Percentiles rank a stretch among this genome's conserved stretches.
Conservation (phyloP, 1,140 invertebrate species). For the Bradynema listronoti region DNA sequence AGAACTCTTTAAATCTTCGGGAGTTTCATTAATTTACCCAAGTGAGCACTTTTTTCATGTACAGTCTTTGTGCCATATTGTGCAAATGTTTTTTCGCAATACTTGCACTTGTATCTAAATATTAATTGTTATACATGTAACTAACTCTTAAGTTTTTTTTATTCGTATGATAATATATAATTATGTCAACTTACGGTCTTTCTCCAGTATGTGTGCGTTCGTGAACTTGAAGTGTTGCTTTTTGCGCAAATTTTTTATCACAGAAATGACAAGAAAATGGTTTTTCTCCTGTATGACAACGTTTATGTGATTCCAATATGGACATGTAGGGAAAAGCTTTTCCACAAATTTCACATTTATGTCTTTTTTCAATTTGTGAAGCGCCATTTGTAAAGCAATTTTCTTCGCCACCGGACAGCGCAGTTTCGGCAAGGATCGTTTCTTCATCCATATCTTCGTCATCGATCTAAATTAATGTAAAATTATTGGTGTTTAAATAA, state of each 20-base stretch:
- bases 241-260: conserved; percentile 63
- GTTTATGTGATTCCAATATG: conserved; percentile 58
- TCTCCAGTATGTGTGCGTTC: conserved; percentile 74
- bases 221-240: conserved; percentile 66
- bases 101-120: conserved; percentile 57
- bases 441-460: no score
- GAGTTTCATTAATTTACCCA: no score
- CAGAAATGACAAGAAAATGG: conserved; percentile 63
- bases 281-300: conserved; percentile 60
- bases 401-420: no score
- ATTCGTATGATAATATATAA: no score
- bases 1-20: conserved; percentile 30
- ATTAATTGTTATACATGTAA: no score
- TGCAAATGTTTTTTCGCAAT: conserved; percentile 57
- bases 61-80: conserved; percentile 58
- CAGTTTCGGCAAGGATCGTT: no score
- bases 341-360: conserved; percentile 55
- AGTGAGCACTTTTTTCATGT: conserved; percentile 56
- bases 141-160: no score
- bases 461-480: no score
- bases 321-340: conserved; percentile 59
- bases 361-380: conserved; percentile 54
- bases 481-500: no score
- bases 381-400: no score
- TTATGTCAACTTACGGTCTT: conserved; percentile 71